phyloP scores from a whole-genome alignment of 2,888 invertebrate species.

The Atethmia centrago region DNA sequence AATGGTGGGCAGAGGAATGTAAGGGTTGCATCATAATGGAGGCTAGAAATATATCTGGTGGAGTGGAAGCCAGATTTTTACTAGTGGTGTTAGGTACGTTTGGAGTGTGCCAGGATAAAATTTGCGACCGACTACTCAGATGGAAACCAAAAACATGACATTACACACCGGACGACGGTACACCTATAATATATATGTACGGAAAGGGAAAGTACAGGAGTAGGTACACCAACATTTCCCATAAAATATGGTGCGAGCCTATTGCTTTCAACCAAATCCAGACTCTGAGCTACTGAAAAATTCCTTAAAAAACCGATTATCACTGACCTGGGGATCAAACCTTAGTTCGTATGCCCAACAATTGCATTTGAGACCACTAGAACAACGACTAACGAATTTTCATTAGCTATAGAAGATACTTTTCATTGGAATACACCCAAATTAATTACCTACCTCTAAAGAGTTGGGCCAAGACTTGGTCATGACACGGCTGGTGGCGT shows the following conservation, averaged over 20 bases:
- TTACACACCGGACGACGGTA: no score
- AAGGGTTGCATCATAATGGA: neutral
- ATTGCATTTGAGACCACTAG: neutral
- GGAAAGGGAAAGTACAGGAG: no score
- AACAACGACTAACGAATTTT: neutral
- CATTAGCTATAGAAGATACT: no score
- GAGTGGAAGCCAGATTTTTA: neutral
- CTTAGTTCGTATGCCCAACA: neutral
- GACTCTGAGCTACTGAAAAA: neutral
- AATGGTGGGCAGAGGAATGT: neutral
- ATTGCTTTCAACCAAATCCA: neutral
- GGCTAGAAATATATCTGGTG: neutral
- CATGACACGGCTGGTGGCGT: constrained; percentile 79
- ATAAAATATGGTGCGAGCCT: neutral
- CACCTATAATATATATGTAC: no score
- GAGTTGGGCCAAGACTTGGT: constrained; percentile 87
- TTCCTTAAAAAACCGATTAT: neutral
- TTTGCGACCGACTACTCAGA: neutral
- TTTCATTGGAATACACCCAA: no score
- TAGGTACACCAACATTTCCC: neutral
- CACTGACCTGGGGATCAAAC: neutral
- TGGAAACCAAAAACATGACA: neutral
- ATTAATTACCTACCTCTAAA: constrained; percentile 71
- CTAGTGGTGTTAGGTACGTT: neutral
- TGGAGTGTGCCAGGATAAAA: neutral